Percentiles rank a stretch among this genome's conserved stretches.
Conservation (phyloP, 2,888 invertebrate genomes). For the Bursaphelenchus okinawaensis region DNA sequence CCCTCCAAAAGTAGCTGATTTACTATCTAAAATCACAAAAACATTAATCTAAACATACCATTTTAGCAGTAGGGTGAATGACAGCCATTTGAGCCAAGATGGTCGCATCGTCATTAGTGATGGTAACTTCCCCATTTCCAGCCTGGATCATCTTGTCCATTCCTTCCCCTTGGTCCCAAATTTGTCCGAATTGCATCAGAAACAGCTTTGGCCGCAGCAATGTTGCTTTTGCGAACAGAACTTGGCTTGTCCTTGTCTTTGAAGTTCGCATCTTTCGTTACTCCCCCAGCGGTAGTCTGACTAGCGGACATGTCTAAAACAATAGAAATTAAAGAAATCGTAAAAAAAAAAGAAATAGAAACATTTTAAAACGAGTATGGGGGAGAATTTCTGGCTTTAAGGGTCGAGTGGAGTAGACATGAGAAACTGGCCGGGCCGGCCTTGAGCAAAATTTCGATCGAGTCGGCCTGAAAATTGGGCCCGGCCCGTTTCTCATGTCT, state of each 20-base stretch:
- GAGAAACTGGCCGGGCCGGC: too few species aligned
- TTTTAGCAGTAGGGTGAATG: constrained; percentile 95
- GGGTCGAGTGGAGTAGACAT: too few species aligned
- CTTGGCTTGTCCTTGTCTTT: constrained; percentile 73
- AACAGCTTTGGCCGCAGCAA: constrained; percentile 93
- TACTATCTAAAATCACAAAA: constrained; percentile 1
- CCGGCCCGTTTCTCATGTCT: too few species aligned
- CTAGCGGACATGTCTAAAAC: not conserved
- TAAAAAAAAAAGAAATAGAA: not conserved
- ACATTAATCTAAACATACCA: constrained; percentile 66
- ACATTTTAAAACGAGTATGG: not conserved
- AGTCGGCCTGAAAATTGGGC: too few species aligned
- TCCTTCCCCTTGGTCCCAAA: constrained; percentile 85
- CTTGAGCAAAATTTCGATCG: too few species aligned
- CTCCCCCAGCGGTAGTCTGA: not conserved
- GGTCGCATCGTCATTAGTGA: constrained; percentile 98
- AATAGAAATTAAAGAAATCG: too few species aligned
- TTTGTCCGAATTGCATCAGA: constrained; percentile 97
- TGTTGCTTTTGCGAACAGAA: constrained; percentile 81
- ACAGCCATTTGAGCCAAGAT: constrained; percentile 98
- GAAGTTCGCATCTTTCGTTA: constrained; percentile 40
- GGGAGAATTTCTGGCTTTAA: not conserved
- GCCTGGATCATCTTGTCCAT: constrained; percentile 99
- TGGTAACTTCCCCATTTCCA: constrained; percentile 93
- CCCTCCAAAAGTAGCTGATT: not conserved